These are phyloP conservation scores for Lagenorhynchus albirostris DNA, from an alignment of 2,113 vertebrate species.

Conservation along the genomic window DNA sequence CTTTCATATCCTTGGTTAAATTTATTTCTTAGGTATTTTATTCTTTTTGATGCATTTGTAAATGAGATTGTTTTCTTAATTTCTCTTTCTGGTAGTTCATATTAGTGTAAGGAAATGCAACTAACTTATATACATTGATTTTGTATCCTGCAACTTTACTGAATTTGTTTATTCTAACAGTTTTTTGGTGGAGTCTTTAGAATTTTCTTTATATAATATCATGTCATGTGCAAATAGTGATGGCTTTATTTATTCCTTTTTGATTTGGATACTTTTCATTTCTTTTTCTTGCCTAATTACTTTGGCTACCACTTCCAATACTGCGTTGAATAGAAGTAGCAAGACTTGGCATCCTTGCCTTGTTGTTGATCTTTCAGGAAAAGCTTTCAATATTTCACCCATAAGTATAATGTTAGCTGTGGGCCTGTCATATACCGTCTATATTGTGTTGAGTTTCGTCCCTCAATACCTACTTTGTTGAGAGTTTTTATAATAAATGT, in stretches of 20 bases:
- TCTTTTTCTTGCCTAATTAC: background rate
- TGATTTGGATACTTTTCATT: background rate
- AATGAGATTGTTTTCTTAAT: background rate
- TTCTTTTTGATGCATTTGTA: background rate
- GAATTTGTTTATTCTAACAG: background rate
- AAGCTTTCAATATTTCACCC: background rate
- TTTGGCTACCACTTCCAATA: background rate
- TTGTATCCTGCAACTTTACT: background rate
- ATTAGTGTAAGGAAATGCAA: background rate
- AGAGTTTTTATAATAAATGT: background rate
- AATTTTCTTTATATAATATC: background rate
- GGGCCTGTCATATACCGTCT: background rate
- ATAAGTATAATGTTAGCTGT: background rate
- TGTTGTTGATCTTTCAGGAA: background rate
- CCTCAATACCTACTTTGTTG: background rate
- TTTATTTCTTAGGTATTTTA: background rate
- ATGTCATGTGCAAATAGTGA: background rate
- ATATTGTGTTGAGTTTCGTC: background rate
- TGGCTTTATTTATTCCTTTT: background rate
- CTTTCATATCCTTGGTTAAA: background rate
- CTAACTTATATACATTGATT: background rate
- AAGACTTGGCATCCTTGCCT: background rate
- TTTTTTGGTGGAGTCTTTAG: background rate
- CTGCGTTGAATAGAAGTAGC: background rate
- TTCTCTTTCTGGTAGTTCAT: background rate